These are phyloP conservation scores for Apodemia duryi DNA, from an alignment of 2,888 invertebrate species.

Conservation along the genomic window DNA sequence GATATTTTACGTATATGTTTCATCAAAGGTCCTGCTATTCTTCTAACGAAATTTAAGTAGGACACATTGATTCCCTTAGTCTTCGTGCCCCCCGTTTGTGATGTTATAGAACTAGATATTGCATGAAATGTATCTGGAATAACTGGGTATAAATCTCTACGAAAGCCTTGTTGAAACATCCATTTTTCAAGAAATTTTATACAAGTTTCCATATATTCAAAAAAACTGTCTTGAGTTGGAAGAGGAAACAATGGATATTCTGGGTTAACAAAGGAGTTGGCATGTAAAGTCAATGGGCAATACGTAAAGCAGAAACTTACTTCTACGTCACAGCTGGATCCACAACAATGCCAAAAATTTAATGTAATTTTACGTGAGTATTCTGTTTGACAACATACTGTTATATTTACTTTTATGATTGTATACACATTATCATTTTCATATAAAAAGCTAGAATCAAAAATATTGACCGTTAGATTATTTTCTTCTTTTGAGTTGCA, in stretches of 20 bases:
- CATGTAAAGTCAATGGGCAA: constrained; percentile 61
- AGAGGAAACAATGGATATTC: constrained; percentile 59
- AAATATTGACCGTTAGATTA: constrained; percentile 43
- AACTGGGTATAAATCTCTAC: constrained; percentile 62
- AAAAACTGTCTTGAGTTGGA: constrained; percentile 43
- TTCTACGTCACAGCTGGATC: constrained; percentile 59
- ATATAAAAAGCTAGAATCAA: constrained; percentile 34
- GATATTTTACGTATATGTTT: constrained; percentile 57
- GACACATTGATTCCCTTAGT: constrained; percentile 62
- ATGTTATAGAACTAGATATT: constrained; percentile 49
- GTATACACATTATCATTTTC: constrained; percentile 39
- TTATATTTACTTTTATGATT: constrained; percentile 47
- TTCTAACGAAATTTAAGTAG: constrained; percentile 58
- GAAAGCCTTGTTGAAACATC: constrained; percentile 72
- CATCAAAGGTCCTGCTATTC: constrained; percentile 66
- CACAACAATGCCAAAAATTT: constrained; percentile 48
- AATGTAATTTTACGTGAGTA: constrained; percentile 43
- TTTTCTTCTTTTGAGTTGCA: constrained; percentile 48
- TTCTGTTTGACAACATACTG: constrained; percentile 38
- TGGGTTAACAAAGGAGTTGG: constrained; percentile 39
- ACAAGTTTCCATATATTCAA: constrained; percentile 53
- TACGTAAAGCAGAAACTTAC: constrained; percentile 56
- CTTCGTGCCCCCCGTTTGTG: constrained; percentile 44
- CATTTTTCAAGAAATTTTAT: constrained; percentile 61
- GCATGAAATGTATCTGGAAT: constrained; percentile 68